Evolutionary conservation across 2,797 vertebrate genomes (phyloP), one percentile per base, ranked within the genome.

Genomic region (Gymnopithys bicolor): DNA sequence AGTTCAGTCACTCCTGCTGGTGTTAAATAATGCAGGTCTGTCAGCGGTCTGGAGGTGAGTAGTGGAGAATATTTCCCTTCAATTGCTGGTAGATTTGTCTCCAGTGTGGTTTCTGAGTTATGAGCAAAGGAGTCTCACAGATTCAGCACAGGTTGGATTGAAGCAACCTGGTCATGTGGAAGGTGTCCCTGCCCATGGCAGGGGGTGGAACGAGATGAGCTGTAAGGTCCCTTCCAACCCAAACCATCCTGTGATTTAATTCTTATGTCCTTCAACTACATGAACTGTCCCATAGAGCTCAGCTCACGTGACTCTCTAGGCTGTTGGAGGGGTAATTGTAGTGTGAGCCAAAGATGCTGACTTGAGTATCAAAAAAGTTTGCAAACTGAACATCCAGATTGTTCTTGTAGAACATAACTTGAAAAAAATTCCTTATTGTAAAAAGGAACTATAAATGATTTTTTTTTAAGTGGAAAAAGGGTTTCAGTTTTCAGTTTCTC

Each of bases 391-490:
- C 70, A 87, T 87, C 53, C 87, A 92, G 58, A 53, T 83, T 79
- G 48, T 75, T 83, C 66, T 87, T 67, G 81, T 69, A 76, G 85
- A 24, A 35, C 1, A 43, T 30, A 88, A 90, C 93, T 94, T 64
- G 89, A 82, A 95, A 94, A 83, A 80, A 63, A 82, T 28, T 37
- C 84, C 89, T 90, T 75, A 39, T 27, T 77, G 94, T 79, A 64
- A 95, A 90, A 85, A 95, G 68, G 93, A 87, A 43, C 51, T 55
- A 75, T 64, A 33, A 68, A 84, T 67, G 62, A 27, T 59, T 41
- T 39, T 63, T 59, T 66, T 49, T 67, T 22, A 51, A 24, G 23
- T 41, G n/a, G 32, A 46, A 33, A 41, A 63, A 78, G 51, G 24
- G 51, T 51, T 83, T 70, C 25, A 68, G 48, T 41, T 59, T 58